Evolutionary conservation across 2,113 vertebrate genomes (phyloP).

Genomic region (Hoplias malabaricus): DNA sequence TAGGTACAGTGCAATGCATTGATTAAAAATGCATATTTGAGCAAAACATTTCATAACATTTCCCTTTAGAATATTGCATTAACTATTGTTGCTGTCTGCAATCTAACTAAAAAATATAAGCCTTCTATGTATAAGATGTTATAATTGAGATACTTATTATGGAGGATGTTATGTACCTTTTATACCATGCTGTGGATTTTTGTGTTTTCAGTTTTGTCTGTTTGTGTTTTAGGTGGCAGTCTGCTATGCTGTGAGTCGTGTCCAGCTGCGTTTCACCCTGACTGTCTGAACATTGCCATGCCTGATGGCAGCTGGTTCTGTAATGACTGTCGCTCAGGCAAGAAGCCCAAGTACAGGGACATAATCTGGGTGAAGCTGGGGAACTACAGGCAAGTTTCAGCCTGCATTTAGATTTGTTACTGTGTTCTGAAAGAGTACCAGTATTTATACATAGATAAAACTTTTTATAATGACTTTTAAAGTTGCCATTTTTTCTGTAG

Average conservation of each 20-base stretch:
- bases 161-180: background rate
- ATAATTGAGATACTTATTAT: no score
- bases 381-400: slow-evolving; percentile 85
- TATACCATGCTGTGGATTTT: background rate
- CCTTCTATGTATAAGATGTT: no score
- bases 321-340: slow-evolving; percentile 93
- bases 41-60: no score
- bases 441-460: background rate
- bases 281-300: slow-evolving; percentile 96
- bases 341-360: slow-evolving; percentile 92
- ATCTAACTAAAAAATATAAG: no score
- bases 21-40: no score
- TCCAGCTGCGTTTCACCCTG: slow-evolving; percentile 95
- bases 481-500: background rate
- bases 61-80: no score
- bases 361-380: slow-evolving; percentile 99
- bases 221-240: slow-evolving; percentile 81
- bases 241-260: slow-evolving; percentile 96
- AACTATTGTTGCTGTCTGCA: no score
- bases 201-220: background rate
- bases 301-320: slow-evolving; percentile 99
- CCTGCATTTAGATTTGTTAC: background rate
- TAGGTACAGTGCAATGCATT: no score
- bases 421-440: background rate
- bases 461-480: no score